These are phyloP conservation scores for Aptenodytes forsteri DNA, from an alignment of 2,113 vertebrate genomes.

Conservation along the genomic window DNA sequence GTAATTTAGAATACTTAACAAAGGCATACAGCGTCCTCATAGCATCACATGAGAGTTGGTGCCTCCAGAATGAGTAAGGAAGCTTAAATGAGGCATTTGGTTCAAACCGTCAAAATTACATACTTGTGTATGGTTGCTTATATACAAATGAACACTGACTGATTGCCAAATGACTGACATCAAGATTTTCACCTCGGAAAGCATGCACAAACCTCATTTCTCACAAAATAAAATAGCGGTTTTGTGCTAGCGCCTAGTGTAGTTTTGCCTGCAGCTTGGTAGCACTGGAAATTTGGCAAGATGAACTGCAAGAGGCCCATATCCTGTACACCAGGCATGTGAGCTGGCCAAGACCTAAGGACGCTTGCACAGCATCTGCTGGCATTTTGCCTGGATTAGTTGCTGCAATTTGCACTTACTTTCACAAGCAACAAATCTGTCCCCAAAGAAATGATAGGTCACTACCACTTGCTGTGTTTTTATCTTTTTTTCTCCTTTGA, in stretches of 20 bases:
- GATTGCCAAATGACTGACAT: neutral
- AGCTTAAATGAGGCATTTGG: neutral
- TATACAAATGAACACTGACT: neutral
- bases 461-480: neutral
- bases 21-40: neutral
- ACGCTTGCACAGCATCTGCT: neutral
- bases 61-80: neutral
- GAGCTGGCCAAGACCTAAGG: neutral
- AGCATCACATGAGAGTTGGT: neutral
- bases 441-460: neutral
- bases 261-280: neutral
- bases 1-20: neutral
- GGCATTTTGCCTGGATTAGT: neutral
- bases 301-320: neutral
- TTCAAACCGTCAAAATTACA: neutral
- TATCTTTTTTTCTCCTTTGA: neutral
- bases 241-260: neutral
- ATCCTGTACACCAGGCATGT: neutral
- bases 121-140: neutral
- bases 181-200: neutral
- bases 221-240: neutral
- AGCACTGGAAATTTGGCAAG: neutral
- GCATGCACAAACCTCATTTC: neutral
- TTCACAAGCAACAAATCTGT: neutral
- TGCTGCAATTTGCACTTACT: constrained; percentile 22